phyloP scores from a whole-genome alignment of 2,888 invertebrate species.

The Erebia palarica region DNA sequence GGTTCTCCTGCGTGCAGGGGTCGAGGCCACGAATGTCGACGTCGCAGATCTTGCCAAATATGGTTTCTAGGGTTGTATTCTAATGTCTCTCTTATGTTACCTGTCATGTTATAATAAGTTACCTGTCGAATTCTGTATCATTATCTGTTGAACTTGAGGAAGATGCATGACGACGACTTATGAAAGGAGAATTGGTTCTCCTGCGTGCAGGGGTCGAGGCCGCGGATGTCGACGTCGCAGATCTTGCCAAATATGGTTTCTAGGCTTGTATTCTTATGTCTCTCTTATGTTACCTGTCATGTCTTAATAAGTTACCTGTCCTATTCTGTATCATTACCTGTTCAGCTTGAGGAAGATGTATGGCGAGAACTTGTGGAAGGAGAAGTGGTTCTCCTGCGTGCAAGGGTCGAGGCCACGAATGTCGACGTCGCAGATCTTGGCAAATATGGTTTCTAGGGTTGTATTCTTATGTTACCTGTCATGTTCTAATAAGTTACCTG shows the following conservation, averaged over 20 bases:
- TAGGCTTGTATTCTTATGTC: too few species aligned
- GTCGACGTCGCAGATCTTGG: too few species aligned
- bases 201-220: conserved; percentile 90
- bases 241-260: too few species aligned
- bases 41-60: too few species aligned
- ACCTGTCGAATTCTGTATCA: not conserved
- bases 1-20: too few species aligned
- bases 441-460: too few species aligned
- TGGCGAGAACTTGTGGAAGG: conserved; percentile 93
- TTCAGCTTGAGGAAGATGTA: conserved; percentile 77
- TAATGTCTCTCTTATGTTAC: not conserved
- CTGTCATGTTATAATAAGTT: not conserved
- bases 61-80: too few species aligned
- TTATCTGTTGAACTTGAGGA: conserved; percentile 94
- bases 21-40: too few species aligned
- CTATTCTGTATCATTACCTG: conserved; percentile 55
- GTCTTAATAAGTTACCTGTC: not conserved
- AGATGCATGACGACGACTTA: conserved; percentile 95
- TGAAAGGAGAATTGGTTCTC: conserved; percentile 95
- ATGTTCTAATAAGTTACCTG: too few species aligned
- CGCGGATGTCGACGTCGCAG: conserved; percentile 88
- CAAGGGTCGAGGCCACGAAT: too few species aligned
- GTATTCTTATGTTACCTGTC: too few species aligned
- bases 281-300: not conserved
- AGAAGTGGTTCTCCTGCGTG: too few species aligned